Percentiles rank a stretch among this genome's conserved stretches.
phyloP scores from a whole-genome alignment of 2,113 vertebrate genomes.

The Passer montanus region DNA sequence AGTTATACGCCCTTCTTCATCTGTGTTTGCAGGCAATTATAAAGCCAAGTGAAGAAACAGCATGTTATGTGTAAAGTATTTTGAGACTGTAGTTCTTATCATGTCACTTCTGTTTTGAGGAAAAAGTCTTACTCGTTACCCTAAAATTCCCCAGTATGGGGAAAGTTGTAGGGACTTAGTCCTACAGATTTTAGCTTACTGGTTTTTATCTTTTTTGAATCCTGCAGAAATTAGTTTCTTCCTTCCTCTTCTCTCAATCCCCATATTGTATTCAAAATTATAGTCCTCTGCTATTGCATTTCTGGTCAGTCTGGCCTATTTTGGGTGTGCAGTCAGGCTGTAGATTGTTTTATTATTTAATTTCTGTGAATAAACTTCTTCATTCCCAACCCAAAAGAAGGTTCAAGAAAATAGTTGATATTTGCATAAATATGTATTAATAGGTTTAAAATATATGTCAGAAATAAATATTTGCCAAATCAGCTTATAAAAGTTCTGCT shows the following conservation, averaged over 20 bases:
- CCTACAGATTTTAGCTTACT: not conserved
- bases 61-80: not conserved
- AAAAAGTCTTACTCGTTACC: not conserved
- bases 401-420: not conserved
- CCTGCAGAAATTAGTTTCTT: slow-evolving; percentile 18
- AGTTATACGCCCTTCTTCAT: not conserved
- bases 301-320: not conserved
- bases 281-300: not conserved
- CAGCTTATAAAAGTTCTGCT: not conserved
- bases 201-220: not conserved
- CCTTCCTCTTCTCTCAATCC: not conserved
- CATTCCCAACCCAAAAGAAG: not conserved
- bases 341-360: not conserved
- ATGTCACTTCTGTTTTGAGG: not conserved
- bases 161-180: not conserved
- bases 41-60: not conserved
- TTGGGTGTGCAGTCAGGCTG: not conserved
- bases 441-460: not conserved
- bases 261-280: not conserved
- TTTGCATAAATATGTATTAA: not conserved
- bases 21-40: not conserved
- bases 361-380: slow-evolving; percentile 1
- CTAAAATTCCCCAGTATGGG: not conserved
- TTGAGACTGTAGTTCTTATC: not conserved
- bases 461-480: not conserved